A percentile compares a stretch with the other conserved stretches of the same genome.
Conservation (phyloP, 2,888 invertebrate species). For the Leucania comma region DNA sequence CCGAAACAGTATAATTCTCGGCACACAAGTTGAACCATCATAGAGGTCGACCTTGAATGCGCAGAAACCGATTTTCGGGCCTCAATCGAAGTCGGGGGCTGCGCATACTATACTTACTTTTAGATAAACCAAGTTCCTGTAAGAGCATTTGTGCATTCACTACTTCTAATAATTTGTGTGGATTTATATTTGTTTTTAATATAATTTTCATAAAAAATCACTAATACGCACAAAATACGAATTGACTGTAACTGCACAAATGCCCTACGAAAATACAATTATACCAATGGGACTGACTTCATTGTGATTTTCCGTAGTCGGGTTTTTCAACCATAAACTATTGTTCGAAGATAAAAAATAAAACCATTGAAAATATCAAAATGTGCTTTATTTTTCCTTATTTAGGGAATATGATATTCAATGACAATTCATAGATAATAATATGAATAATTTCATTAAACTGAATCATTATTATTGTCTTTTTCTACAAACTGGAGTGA, state of each 20-base stretch:
- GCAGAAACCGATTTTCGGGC: too few species aligned
- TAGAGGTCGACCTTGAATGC: too few species aligned
- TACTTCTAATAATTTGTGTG: too few species aligned
- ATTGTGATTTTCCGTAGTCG: not conserved
- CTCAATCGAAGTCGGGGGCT: too few species aligned
- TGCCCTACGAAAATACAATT: not conserved
- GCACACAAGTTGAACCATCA: too few species aligned
- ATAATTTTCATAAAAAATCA: not conserved
- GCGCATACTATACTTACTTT: not conserved
- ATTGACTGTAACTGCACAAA: not conserved
- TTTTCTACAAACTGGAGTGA: too few species aligned
- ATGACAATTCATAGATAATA: not conserved
- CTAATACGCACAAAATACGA: not conserved
- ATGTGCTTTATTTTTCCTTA: constrained; percentile 20
- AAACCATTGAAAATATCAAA: not conserved
- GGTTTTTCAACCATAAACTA: not conserved
- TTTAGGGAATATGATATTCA: not conserved
- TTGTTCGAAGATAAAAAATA: constrained; percentile 7
- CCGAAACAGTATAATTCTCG: too few species aligned
- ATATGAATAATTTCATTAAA: not conserved
- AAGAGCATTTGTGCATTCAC: not conserved
- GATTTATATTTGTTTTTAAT: not conserved
- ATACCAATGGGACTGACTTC: not conserved
- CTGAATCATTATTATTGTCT: not conserved
- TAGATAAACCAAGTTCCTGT: not conserved